Evolutionary conservation across 2,888 invertebrate genomes (phyloP).

Genomic region (Agrilus biguttatus): DNA sequence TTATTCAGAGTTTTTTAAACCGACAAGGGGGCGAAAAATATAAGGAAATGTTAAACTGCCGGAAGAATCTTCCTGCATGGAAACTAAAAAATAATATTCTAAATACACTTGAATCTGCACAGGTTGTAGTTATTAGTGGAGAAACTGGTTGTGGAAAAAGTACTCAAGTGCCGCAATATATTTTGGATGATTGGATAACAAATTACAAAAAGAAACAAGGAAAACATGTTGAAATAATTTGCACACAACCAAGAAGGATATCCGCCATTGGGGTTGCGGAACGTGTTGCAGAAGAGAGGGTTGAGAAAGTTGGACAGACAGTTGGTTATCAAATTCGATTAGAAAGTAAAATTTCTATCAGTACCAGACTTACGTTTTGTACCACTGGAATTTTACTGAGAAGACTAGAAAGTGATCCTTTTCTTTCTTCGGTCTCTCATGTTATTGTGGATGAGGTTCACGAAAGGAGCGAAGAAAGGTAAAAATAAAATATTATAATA

Average conservation of each 20-base stretch:
- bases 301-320: conserved; percentile 61
- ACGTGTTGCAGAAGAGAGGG: conserved; percentile 74
- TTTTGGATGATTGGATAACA: conserved; percentile 73
- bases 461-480: conserved; percentile 75
- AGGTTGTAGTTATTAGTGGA: conserved; percentile 62
- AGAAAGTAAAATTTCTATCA: conserved; percentile 60
- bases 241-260: conserved; percentile 83
- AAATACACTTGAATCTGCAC: conserved; percentile 44
- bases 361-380: conserved; percentile 79
- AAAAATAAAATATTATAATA: conserved; percentile 8
- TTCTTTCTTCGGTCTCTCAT: conserved; percentile 65
- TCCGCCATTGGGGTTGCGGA: conserved; percentile 89
- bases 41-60: conserved; percentile 45
- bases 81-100: conserved; percentile 53
- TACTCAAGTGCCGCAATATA: conserved; percentile 87
- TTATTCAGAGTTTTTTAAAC: conserved; percentile 45
- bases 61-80: conserved; percentile 62
- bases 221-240: conserved; percentile 69
- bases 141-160: conserved; percentile 78
- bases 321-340: conserved; percentile 60
- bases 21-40: conserved; percentile 48
- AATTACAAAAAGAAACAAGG: conserved; percentile 36
- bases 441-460: conserved; percentile 86
- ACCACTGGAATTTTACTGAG: conserved; percentile 85
- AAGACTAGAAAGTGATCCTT: conserved; percentile 65